phyloP scores from a whole-genome alignment of 1,140 invertebrate genomes.

The Philopotamus ludificatus region DNA sequence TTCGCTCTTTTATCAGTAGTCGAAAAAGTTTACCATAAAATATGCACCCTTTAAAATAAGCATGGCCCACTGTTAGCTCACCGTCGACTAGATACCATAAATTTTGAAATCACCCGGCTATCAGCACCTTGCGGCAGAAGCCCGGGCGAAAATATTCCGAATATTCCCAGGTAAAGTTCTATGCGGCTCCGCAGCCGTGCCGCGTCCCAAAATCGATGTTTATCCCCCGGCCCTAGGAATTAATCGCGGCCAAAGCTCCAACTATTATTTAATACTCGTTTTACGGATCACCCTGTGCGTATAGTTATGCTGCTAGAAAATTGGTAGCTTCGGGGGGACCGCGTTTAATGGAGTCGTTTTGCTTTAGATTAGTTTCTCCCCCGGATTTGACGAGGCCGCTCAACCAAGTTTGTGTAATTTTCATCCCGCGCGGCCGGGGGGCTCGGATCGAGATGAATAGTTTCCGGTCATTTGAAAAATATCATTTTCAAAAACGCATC shows the following conservation, averaged over 20 bases:
- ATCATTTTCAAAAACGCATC: neutral
- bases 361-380: slow-evolving; percentile 18
- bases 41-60: slow-evolving; percentile 20
- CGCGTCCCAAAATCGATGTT: slow-evolving; percentile 34
- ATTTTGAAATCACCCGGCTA: slow-evolving; percentile 31
- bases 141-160: slow-evolving; percentile 31
- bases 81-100: slow-evolving; percentile 26
- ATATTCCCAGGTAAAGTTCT: slow-evolving; percentile 25
- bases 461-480: no score
- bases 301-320: neutral
- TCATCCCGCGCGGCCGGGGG: no score
- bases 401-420: no score
- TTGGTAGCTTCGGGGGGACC: slow-evolving; percentile 10
- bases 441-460: no score
- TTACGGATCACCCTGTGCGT: slow-evolving; percentile 29
- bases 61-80: slow-evolving; percentile 3
- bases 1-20: neutral
- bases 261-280: slow-evolving; percentile 41
- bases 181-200: neutral
- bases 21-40: slow-evolving; percentile 10
- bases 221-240: slow-evolving; percentile 36
- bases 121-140: slow-evolving; percentile 30
- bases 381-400: slow-evolving; percentile 20
- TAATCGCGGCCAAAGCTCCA: slow-evolving; percentile 34
- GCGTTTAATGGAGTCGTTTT: slow-evolving; percentile 24